Conservation (phyloP, 2,797 vertebrate genomes). For the Semotilus atromaculatus region DNA sequence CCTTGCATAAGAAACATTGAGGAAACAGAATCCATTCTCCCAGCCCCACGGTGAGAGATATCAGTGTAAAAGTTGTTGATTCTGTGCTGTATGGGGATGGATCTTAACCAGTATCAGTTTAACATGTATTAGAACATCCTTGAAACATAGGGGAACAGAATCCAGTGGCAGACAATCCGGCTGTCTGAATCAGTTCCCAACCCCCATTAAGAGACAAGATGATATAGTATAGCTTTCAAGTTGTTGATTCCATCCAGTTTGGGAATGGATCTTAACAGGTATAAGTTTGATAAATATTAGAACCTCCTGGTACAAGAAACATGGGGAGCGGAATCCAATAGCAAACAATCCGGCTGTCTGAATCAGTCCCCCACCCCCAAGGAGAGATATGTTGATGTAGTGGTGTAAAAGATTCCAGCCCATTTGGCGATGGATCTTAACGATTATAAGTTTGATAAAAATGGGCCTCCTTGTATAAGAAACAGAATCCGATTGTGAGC, state of each 20-base stretch:
- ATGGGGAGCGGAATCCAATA: neutral
- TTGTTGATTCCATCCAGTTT: neutral
- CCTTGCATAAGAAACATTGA: neutral
- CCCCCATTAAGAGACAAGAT: neutral
- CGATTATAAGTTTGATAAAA: neutral
- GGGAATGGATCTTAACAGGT: neutral
- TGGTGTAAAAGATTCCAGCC: neutral
- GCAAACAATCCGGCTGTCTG: too few relatives aligned
- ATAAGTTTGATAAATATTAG: neutral
- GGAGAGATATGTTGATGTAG: neutral
- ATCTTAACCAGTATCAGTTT: neutral
- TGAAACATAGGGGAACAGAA: neutral
- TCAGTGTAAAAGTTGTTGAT: neutral
- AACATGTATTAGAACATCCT: neutral
- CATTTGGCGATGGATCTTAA: neutral
- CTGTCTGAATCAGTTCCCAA: neutral
- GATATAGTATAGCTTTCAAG: neutral
- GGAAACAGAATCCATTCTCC: neutral
- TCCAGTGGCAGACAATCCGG: neutral
- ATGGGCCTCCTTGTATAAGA: neutral
- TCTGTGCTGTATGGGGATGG: neutral
- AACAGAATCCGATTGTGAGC: neutral
- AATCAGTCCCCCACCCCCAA: neutral
- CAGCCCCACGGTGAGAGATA: neutral
- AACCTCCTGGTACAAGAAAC: neutral